Conservation (phyloP, 2,113 vertebrate species). For the Panurus biarmicus region DNA sequence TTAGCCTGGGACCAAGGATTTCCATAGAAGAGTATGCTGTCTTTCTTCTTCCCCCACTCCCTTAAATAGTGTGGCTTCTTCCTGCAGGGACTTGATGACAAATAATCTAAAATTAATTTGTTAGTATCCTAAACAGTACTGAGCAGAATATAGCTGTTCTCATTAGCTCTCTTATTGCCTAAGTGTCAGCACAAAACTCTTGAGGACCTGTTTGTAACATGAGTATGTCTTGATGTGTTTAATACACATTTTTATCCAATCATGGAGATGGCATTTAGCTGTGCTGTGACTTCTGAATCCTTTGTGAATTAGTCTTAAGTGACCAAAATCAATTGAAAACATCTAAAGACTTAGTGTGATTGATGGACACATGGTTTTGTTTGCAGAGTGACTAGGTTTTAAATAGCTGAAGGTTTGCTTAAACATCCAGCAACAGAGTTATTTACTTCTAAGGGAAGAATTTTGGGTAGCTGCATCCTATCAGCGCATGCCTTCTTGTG, state of each 20-base stretch:
- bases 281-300: background rate
- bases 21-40: background rate
- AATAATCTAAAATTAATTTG: background rate
- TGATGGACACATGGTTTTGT: background rate
- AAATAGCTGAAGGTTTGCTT: background rate
- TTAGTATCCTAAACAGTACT: background rate
- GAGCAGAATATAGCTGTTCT: background rate
- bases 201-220: background rate
- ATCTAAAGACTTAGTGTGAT: conserved; percentile 6
- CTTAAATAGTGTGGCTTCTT: background rate
- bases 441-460: background rate
- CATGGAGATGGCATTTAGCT: background rate
- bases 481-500: background rate
- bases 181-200: background rate
- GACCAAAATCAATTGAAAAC: conserved; percentile 18
- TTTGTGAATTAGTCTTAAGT: conserved; percentile 1
- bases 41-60: background rate
- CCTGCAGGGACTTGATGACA: background rate
- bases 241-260: background rate
- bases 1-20: background rate
- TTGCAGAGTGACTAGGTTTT: background rate
- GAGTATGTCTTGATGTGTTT: conserved; percentile 10
- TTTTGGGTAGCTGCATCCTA: background rate
- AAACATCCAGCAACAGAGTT: background rate
- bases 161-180: background rate